Evolutionary conservation across 1,140 invertebrate species (phyloP), one percentile per base, ranked within the genome.

Genomic region (Asbolus verrucosus): DNA sequence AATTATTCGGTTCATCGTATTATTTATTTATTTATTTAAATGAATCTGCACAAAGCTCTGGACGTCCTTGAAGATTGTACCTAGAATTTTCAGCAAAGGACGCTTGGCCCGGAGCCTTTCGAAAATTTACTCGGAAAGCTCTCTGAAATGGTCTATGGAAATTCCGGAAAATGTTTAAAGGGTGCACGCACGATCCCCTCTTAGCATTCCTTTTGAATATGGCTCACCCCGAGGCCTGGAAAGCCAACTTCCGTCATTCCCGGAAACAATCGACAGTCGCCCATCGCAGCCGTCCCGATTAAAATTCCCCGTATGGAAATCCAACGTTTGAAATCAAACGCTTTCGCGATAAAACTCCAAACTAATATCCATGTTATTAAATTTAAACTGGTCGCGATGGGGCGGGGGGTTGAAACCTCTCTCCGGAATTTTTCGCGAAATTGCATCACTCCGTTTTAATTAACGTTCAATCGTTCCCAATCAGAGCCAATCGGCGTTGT

Each of bases 221-320:
- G 14, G 39, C 11, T 11, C 6, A 15, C 11, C 33, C 6, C 11
- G 11, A 11, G 33, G 11, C 6, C 33, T 38, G 2, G 14, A 41
- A 41, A 41, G 39, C 39, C 43, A 54, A 27, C 46, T 54, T 54
- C 46, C 46, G 46, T 54, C 46, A 54, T 54, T 54, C 13, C 59
- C 61, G 31, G 33, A 27, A 63, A 63, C 61, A 63, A 63, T 63
- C 39, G 61, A 63, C 61, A 38, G 13, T 62, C 18, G 59, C 36
- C 30, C 30, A 38, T 62, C 59, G 15, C 31, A 18, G 15, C 30
- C 8, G 27, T 21, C 60, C 60, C 39, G 8, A 63, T 63, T 63
- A 63, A 63, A 63, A 63, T 63, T 36, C 30, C 33, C 33, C 33
- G 21, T 41, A 63, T 63, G 46, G 46, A 54, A 54, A 54, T 54